Evolutionary conservation across 2,797 vertebrate species (phyloP).

Genomic region (Garrulus glandarius): DNA sequence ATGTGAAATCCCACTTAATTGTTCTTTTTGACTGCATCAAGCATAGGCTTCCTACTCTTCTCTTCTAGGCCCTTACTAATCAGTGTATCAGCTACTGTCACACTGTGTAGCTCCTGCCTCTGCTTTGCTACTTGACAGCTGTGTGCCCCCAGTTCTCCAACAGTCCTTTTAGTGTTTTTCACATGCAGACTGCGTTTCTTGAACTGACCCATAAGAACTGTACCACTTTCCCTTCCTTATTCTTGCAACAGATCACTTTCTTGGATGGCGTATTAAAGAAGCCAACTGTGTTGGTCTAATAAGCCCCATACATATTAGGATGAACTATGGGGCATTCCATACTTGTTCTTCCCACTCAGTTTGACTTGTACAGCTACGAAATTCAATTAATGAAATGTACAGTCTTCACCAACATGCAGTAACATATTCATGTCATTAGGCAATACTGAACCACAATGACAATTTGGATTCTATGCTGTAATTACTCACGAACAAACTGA

Average conservation of each 20-base stretch:
- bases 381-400: not conserved
- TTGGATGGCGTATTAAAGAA: not conserved
- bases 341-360: not conserved
- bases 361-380: not conserved
- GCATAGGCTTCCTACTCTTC: not conserved
- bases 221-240: not conserved
- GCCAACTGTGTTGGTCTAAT: not conserved
- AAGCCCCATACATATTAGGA: not conserved
- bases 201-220: not conserved
- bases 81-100: not conserved
- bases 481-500: not conserved
- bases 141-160: not conserved
- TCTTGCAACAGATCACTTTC: not conserved
- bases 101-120: not conserved
- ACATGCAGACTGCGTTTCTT: rapidly evolving
- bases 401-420: not conserved
- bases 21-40: not conserved
- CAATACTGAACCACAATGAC: not conserved
- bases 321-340: not conserved
- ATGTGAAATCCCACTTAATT: not conserved
- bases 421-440: rapidly evolving
- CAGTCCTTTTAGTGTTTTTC: not conserved
- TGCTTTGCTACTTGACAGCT: not conserved
- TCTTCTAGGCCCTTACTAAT: not conserved
- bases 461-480: not conserved